Base-by-base conservation (phyloP, 2,113 vertebrate genomes). In the Vanacampus margaritifer region DNA sequence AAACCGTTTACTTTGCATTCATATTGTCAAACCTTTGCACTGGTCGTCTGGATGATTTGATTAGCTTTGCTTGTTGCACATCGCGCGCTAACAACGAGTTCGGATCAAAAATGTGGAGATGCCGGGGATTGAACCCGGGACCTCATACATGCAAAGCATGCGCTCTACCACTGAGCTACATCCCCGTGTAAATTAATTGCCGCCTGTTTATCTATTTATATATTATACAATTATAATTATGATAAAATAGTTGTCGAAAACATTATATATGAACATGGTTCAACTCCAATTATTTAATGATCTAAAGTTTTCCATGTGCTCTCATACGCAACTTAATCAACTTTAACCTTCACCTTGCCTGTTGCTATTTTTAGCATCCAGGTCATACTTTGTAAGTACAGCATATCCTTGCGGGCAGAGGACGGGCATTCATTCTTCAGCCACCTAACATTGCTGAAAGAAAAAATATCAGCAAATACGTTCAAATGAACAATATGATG, bases 121-220 rank as follows among this genome's bases (percentile, higher is more conserved):
- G 92, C 92, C 90, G 89, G 92, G 91, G 92, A 92, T 91, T 92
- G 92, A 92, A 92, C 92, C 91, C 92, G 88, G 91, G 91, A 83
- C 90, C 90, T 92, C 91, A 91, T 92, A 92, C 91, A 93, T 92
- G 91, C 91, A 87, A 93, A 93, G 91, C 91, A 93, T 87, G 92
- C 89, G 90, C 91, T 93, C 92, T 93, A 92, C 92, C 92, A 93
- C 92, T 93, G 92, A 93, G 92, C 91, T 93, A 93, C 91, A 92
- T 93, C 91, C 91, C 91, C 88, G 4, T 32, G 2, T 32, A 4
- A 2, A 2, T 2, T 32, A 32, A 2, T 32, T 2, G 28, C 28
- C 28, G 28, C 4, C 2, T 32, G 2, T 32, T 32, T 2, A 32
- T 32, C 2, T 32, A 32, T 32, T 32, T 32, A 32, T 32, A 32